Percentiles rank a stretch among this genome's conserved stretches.
Conservation (phyloP, 1,140 invertebrate species). For the Saccostrea cuccullata region DNA sequence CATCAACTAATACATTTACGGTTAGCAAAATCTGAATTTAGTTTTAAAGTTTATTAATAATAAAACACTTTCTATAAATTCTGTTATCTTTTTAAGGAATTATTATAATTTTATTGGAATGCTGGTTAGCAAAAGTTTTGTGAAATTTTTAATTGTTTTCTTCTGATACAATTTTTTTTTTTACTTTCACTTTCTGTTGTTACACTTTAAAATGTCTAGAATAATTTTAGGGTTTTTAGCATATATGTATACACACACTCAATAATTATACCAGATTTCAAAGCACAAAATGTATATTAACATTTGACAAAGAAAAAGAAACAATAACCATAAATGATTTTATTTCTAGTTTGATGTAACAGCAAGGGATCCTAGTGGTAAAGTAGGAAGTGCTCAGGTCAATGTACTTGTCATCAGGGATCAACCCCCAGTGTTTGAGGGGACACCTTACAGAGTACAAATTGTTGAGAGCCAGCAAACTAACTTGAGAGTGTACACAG, state of each 20-base stretch:
- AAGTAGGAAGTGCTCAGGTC: conserved; percentile 48
- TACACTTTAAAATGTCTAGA: too few species aligned
- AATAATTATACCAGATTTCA: neutral
- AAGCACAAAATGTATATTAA: neutral
- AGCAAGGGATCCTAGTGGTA: conserved; percentile 32
- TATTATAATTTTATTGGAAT: too few species aligned
- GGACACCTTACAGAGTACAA: conserved; percentile 22
- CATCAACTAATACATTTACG: conserved; percentile 52
- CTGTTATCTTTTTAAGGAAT: too few species aligned
- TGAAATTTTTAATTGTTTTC: too few species aligned
- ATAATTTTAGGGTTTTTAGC: too few species aligned
- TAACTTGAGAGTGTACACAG: conserved; percentile 47
- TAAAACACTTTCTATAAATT: too few species aligned
- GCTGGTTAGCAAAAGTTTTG: too few species aligned
- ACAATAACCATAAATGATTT: neutral
- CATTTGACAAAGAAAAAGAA: neutral
- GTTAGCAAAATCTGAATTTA: conserved; percentile 42
- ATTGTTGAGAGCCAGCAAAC: conserved; percentile 24
- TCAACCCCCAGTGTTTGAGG: conserved; percentile 53
- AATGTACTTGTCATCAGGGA: conserved; percentile 62
- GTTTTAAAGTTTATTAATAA: too few species aligned
- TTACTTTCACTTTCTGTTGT: too few species aligned
- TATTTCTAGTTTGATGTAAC: conserved; percentile 48
- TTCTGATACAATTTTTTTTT: too few species aligned
- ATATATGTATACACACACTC: too few species aligned